Conservation (phyloP, 2,888 invertebrate genomes). For the Gastracanthus pulcherrimus region DNA sequence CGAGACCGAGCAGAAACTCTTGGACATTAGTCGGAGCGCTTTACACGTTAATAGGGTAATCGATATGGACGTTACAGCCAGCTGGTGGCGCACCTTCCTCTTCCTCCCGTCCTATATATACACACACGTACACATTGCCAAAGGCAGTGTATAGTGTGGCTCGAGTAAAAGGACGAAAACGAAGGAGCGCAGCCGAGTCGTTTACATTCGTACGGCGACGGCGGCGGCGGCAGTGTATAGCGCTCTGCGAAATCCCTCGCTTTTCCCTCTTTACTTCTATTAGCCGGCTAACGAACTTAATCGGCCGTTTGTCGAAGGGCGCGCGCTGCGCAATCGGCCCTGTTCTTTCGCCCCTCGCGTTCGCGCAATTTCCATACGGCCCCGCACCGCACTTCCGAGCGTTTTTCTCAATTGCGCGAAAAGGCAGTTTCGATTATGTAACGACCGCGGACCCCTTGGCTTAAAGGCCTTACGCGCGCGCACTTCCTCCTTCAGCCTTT, state of each 20-base stretch:
- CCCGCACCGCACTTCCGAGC: conserved; percentile 7
- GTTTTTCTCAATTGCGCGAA: conserved; percentile 52
- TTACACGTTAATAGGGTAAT: conserved; percentile 59
- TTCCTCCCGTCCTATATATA: not conserved
- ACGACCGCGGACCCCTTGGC: conserved; percentile 1
- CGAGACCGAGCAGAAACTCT: not conserved
- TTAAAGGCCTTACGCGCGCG: conserved; percentile 16
- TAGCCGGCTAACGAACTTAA: conserved; percentile 57
- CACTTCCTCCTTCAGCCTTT: conserved; percentile 33
- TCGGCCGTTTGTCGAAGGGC: conserved; percentile 49
- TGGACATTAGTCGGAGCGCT: conserved; percentile 34
- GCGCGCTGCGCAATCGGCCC: conserved; percentile 40
- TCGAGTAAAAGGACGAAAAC: conserved; percentile 7
- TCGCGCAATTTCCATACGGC: conserved; percentile 38
- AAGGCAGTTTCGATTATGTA: conserved; percentile 47
- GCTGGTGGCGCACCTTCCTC: conserved; percentile 46
- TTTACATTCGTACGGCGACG: conserved; percentile 34
- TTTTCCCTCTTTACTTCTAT: conserved; percentile 51
- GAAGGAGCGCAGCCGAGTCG: conserved; percentile 9
- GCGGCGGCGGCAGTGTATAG: no score
- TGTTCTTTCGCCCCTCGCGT: conserved; percentile 38
- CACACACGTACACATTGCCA: not conserved
- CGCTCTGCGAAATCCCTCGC: conserved; percentile 46
- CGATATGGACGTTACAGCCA: conserved; percentile 57
- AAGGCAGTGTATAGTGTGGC: no score